Conservation (phyloP, 2,113 vertebrate species). For the Silurus meridionalis region DNA sequence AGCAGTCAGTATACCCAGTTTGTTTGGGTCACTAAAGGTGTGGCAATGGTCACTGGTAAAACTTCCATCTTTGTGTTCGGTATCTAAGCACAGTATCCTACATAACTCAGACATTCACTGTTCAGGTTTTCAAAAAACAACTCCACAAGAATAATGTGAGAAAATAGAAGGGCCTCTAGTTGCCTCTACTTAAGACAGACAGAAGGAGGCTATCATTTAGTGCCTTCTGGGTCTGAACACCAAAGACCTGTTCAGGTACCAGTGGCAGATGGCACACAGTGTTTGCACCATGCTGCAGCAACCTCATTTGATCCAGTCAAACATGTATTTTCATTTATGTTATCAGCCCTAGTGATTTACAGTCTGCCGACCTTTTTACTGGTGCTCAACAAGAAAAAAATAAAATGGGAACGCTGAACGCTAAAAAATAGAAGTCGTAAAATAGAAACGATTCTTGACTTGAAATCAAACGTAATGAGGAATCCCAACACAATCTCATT, state of each 20-base stretch:
- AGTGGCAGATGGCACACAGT: neutral
- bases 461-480: neutral
- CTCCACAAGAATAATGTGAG: neutral
- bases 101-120: neutral
- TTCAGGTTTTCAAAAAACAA: neutral
- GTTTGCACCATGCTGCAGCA: neutral
- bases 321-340: neutral
- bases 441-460: neutral
- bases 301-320: neutral
- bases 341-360: neutral
- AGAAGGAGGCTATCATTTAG: slow-evolving; percentile 1
- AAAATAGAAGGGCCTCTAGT: neutral
- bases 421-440: neutral
- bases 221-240: neutral
- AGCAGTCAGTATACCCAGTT: neutral
- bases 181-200: neutral
- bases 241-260: neutral
- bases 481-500: neutral
- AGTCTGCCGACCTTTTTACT: neutral
- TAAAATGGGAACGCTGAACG: neutral
- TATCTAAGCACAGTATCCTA: neutral
- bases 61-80: neutral
- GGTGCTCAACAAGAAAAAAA: neutral
- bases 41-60: neutral
- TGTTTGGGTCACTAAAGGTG: neutral